Evolutionary conservation across 1,140 invertebrate species (phyloP), one percentile per base, ranked within the genome.

Genomic region (Battus philenor): DNA sequence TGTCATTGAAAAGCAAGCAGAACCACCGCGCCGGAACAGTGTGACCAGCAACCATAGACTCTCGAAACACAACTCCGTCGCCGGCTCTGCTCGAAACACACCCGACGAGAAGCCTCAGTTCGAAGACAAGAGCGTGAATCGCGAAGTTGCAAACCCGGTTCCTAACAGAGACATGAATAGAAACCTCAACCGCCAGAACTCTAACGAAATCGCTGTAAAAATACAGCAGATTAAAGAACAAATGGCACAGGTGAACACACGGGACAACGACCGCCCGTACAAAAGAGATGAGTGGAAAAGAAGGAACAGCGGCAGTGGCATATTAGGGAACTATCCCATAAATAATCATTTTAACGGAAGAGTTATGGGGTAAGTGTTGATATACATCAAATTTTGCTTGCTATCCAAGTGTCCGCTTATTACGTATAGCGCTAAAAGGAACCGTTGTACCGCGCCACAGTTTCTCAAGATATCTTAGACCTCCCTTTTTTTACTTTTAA

Each of bases 201-300:
- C 58, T 0, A 58, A 34, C 26, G 77, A 81, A 0, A 67, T 77
- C 0, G 59, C 65, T 0, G 47, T 48, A n/a, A 72, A 66, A 39
- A 75, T 81, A 52, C 67, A 75, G 16, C 70, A 80, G 50, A 78
- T 82, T 0, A 82, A 78, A 11, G 64, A 75, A 3, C 73, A 80
- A 32, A 68, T 79, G 68, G 53, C 68, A 7, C 47, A 54, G 10
- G 13, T 67, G 34, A 69, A 57, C 29, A 63, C 54, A 0, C 22
- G 48, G n/a, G 52, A 61, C 1, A 34, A 27, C 9, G 59, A 56
- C 7, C 48, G 38, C 24, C 13, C 31, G 10, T 36, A 20, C 27
- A 44, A 47, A 18, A 50, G 49, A 29, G 55, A 65, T 1, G 65
- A 70, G 1, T 62, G 59, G 58, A 32, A 59, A 13, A 44, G 59